A percentile compares a stretch with the other conserved stretches of the same genome.
phyloP scores from a whole-genome alignment of 2,888 invertebrate genomes.

The Latrodectus hesperus region DNA sequence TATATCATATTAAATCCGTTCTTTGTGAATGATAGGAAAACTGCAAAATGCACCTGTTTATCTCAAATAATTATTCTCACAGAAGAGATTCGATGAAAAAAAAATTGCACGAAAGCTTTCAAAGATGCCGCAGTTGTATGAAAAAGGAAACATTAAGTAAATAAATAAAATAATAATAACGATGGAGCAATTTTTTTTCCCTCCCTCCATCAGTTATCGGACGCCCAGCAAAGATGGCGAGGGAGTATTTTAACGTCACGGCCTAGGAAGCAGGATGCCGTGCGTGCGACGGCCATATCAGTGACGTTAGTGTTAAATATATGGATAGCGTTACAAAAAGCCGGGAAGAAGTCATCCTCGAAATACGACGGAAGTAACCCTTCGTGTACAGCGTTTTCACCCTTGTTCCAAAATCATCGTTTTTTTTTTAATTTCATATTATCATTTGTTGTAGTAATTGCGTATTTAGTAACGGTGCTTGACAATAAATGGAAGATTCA shows the following conservation, averaged over 20 bases:
- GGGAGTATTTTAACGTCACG: constrained; percentile 12
- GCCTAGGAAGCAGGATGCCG: constrained; percentile 29
- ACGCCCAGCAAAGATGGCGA: neutral
- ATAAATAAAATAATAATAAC: neutral
- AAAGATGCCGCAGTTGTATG: constrained; percentile 12
- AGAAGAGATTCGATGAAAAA: too few relatives aligned
- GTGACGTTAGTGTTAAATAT: constrained; percentile 29
- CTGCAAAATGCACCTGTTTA: too few relatives aligned
- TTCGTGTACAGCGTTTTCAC: constrained; percentile 19
- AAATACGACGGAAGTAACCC: constrained; percentile 26
- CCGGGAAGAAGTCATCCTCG: constrained; percentile 26
- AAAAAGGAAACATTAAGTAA: constrained; percentile 3
- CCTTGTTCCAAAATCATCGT: neutral
- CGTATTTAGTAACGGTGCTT: constrained; percentile 39
- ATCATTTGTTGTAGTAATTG: constrained; percentile 14
- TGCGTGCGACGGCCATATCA: constrained; percentile 27
- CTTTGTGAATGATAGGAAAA: too few relatives aligned
- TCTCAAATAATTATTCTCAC: too few relatives aligned
- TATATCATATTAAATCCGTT: too few relatives aligned
- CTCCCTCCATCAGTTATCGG: constrained; percentile 13
- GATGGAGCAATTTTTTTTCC: neutral
- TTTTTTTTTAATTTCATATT: neutral
- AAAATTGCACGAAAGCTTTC: neutral
- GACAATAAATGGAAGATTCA: neutral
- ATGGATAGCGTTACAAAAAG: neutral